Evolutionary conservation across 2,797 vertebrate species (phyloP).

Genomic region (Rhynchonycteris naso): DNA sequence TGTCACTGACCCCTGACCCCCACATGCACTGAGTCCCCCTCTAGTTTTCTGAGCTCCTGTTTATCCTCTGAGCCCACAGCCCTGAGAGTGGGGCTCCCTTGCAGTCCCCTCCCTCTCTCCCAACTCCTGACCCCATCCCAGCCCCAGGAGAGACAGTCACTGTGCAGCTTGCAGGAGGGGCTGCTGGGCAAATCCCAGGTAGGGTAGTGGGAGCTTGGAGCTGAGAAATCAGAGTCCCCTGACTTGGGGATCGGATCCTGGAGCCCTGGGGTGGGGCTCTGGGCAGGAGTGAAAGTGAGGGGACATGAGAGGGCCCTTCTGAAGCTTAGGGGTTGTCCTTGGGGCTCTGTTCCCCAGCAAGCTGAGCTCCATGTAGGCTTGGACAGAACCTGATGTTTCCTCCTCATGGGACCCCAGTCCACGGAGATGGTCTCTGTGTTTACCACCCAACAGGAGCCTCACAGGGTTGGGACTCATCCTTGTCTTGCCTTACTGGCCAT

Average conservation of each 20-base stretch:
- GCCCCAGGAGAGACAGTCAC: not conserved
- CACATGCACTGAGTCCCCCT: not conserved
- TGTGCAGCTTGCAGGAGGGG: rapidly evolving
- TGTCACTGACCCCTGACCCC: conserved; percentile 43
- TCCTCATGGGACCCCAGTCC: not conserved
- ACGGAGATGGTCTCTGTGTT: not conserved
- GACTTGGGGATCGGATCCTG: not conserved
- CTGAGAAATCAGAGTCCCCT: not conserved
- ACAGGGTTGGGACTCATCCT: not conserved
- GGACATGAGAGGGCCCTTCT: too few species aligned
- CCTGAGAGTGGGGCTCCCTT: not conserved
- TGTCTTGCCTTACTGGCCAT: not conserved
- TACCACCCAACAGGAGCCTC: rapidly evolving
- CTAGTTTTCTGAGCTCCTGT: not conserved
- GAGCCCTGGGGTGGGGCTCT: not conserved
- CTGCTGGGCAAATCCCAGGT: not conserved
- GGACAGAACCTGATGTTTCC: not conserved
- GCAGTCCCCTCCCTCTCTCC: not conserved
- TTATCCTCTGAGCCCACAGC: not conserved
- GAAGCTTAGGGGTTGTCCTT: not conserved
- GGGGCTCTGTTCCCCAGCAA: not conserved
- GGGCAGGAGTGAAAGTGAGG: not conserved
- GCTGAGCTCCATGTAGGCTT: not conserved
- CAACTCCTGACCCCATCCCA: not conserved
- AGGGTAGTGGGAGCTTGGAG: rapidly evolving